Conservation (phyloP, 2,888 invertebrate species). For the Syrista parreyssii region DNA sequence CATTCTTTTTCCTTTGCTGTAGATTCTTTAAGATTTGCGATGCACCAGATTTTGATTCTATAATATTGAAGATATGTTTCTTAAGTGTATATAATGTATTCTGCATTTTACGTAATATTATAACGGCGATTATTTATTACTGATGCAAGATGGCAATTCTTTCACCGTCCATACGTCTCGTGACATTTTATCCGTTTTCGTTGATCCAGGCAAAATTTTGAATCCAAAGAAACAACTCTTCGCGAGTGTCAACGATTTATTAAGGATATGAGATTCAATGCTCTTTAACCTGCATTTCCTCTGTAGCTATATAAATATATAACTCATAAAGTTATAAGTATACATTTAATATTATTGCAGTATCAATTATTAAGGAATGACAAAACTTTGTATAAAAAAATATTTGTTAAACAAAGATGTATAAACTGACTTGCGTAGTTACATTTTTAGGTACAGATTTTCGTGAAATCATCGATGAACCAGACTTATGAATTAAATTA, state of each 20-base stretch:
- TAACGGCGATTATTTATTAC: background rate
- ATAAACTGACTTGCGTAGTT: background rate
- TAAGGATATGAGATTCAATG: background rate
- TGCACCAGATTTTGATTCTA: background rate
- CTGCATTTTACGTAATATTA: background rate
- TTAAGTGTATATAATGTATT: background rate
- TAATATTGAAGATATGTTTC: background rate
- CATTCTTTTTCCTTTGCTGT: constrained; percentile 21
- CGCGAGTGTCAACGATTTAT: background rate
- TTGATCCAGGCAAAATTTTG: background rate
- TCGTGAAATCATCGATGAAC: background rate
- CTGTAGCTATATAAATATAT: background rate
- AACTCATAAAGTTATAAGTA: background rate
- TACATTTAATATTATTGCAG: background rate
- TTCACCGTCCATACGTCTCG: background rate
- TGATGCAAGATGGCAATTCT: background rate
- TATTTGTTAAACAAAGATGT: background rate
- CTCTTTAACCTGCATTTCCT: background rate
- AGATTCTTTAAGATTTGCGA: constrained; percentile 21
- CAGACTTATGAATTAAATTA: background rate
- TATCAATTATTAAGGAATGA: background rate
- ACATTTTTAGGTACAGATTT: background rate
- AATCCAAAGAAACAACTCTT: background rate
- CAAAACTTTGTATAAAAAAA: background rate
- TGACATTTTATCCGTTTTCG: background rate